Conservation (phyloP, 2,113 vertebrate genomes). For the Centropus unirufus region DNA sequence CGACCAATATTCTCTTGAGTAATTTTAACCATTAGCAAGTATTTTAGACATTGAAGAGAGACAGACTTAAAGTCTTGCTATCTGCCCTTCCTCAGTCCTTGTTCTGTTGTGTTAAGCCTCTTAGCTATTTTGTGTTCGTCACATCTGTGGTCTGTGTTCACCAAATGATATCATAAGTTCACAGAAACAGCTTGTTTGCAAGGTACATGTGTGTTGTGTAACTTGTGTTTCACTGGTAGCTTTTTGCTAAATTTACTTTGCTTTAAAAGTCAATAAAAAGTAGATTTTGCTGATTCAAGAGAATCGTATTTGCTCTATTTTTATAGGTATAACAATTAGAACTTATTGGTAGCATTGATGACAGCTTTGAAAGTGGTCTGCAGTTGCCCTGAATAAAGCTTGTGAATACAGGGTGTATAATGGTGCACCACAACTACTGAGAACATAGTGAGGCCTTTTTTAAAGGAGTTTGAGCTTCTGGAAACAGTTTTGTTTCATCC, state of each 20-base stretch:
- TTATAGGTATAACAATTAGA: background rate
- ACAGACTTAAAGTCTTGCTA: background rate
- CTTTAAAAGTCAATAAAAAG: background rate
- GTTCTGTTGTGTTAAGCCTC: background rate
- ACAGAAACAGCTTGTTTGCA: background rate
- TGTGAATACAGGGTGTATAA: background rate
- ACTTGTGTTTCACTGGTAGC: background rate
- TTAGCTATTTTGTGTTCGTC: background rate
- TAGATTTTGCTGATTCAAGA: background rate
- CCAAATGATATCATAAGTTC: background rate
- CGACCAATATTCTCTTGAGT: background rate
- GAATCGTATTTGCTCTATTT: background rate
- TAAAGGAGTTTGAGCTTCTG: background rate
- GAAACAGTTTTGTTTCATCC: background rate
- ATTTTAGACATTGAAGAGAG: background rate
- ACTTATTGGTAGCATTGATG: fast-evolving
- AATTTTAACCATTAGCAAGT: background rate
- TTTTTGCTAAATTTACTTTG: background rate
- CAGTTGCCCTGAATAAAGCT: background rate
- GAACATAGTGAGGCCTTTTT: background rate
- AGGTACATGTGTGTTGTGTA: background rate
- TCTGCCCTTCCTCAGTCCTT: background rate
- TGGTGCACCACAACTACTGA: background rate
- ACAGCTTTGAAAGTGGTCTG: background rate
- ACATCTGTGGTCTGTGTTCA: background rate